Evolutionary conservation across 2,797 vertebrate genomes (phyloP).

Genomic region (Ceyx erithaca): DNA sequence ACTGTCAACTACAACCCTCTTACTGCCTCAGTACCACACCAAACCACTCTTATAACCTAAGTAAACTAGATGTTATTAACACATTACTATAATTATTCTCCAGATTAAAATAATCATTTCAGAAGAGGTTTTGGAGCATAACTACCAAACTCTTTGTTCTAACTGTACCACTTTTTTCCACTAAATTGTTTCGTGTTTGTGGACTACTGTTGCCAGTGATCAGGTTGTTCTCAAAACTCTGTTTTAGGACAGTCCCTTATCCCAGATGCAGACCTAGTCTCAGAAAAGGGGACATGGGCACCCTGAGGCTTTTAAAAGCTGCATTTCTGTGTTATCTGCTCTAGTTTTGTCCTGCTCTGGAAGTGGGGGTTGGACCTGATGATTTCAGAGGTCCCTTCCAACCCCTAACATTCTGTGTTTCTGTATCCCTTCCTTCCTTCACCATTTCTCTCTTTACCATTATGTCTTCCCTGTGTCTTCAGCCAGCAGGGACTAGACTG

Average conservation of each 20-base stretch:
- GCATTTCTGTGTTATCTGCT: too few relatives aligned
- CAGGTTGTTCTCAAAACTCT: background rate
- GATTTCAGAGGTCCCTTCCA: too few relatives aligned
- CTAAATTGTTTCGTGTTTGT: background rate
- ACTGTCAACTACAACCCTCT: background rate
- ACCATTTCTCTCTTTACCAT: background rate
- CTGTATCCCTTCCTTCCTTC: background rate
- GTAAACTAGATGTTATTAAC: background rate
- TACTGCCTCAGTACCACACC: background rate
- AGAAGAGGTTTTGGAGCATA: background rate
- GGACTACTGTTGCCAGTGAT: background rate
- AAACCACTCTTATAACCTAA: background rate
- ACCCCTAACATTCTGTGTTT: too few relatives aligned
- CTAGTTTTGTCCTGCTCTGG: too few relatives aligned
- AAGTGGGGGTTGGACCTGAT: too few relatives aligned
- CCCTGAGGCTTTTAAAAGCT: background rate
- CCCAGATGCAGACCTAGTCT: background rate
- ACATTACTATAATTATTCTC: background rate
- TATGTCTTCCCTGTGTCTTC: fast-evolving
- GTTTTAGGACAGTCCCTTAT: background rate
- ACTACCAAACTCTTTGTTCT: background rate
- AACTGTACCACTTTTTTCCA: background rate
- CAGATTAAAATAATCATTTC: background rate
- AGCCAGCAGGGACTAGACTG: background rate
- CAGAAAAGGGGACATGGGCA: background rate